Evolutionary conservation across 2,113 vertebrate genomes (phyloP).

Genomic region (Peromyscus polionotus): DNA sequence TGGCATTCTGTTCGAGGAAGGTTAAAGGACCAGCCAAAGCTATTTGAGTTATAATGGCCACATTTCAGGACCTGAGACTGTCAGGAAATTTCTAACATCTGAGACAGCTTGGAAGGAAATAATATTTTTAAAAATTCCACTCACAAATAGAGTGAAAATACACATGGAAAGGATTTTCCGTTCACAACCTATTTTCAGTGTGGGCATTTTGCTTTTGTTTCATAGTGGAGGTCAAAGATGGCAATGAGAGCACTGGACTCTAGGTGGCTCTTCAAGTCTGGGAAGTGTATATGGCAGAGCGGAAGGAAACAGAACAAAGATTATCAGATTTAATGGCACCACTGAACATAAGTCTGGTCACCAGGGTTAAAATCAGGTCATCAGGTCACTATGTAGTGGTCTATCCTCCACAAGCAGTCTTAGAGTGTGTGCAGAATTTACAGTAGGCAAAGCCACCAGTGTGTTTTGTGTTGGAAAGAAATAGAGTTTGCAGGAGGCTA

Average conservation of each 20-base stretch:
- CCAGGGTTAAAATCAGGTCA: not conserved
- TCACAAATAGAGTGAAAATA: conserved; percentile 61
- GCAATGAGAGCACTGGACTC: not conserved
- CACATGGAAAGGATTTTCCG: conserved; percentile 60
- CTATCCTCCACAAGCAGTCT: not conserved
- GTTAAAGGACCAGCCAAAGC: conserved; percentile 68
- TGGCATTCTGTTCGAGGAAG: conserved; percentile 36
- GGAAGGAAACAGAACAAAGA: not conserved
- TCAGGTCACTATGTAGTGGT: not conserved
- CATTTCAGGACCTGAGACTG: conserved; percentile 76
- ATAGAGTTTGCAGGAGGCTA: not conserved
- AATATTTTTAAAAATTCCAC: conserved; percentile 65
- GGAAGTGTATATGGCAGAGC: not conserved
- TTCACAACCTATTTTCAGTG: not conserved
- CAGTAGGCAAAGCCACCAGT: not conserved
- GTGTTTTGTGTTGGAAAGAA: not conserved
- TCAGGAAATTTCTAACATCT: conserved; percentile 66
- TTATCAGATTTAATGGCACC: not conserved
- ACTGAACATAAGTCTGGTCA: not conserved
- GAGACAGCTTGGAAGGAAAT: conserved; percentile 64
- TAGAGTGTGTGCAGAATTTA: rapidly evolving
- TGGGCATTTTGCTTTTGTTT: conserved; percentile 6
- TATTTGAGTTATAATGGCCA: conserved; percentile 75
- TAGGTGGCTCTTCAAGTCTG: not conserved
- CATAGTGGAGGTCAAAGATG: not conserved